Percentiles rank a stretch among this genome's conserved stretches.
Evolutionary conservation across 2,888 invertebrate species (phyloP).

Genomic region (Drosophila neoperkinsi): DNA sequence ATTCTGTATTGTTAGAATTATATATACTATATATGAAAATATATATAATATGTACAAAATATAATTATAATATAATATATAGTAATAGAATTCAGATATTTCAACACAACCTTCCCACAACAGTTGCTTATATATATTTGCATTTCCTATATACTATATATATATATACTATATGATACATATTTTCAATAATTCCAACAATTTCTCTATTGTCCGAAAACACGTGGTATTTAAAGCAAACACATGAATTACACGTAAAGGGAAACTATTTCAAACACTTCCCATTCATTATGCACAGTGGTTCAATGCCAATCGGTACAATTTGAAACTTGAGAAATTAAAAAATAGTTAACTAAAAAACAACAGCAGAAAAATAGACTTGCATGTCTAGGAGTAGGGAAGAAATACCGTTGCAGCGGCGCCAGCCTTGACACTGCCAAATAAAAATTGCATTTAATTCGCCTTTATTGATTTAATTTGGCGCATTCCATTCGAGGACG

Average conservation of each 20-base stretch:
- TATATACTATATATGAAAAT: not conserved
- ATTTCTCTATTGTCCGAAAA: not conserved
- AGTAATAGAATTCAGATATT: not conserved
- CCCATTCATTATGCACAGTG: not conserved
- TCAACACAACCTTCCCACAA: not conserved
- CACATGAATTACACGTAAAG: not conserved
- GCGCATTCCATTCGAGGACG: conserved; percentile 43
- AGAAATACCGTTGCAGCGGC: conserved; percentile 1
- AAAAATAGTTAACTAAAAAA: not conserved
- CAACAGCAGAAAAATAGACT: not conserved
- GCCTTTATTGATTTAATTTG: conserved; percentile 71
- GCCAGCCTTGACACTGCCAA: conserved; percentile 44
- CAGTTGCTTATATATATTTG: not conserved
- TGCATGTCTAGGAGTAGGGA: not conserved
- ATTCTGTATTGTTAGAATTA: not conserved
- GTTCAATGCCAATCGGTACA: not conserved
- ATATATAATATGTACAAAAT: not conserved
- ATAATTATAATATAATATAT: not conserved
- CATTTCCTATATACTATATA: not conserved
- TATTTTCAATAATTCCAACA: not conserved
- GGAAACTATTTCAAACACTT: not conserved
- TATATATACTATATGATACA: not conserved
- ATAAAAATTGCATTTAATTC: conserved; percentile 59
- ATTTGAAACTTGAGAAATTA: not conserved
- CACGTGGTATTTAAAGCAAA: not conserved